Percentiles rank a stretch among this genome's conserved stretches.
phyloP scores from a whole-genome alignment of 2,113 vertebrate genomes.

The Platysternon megacephalum region DNA sequence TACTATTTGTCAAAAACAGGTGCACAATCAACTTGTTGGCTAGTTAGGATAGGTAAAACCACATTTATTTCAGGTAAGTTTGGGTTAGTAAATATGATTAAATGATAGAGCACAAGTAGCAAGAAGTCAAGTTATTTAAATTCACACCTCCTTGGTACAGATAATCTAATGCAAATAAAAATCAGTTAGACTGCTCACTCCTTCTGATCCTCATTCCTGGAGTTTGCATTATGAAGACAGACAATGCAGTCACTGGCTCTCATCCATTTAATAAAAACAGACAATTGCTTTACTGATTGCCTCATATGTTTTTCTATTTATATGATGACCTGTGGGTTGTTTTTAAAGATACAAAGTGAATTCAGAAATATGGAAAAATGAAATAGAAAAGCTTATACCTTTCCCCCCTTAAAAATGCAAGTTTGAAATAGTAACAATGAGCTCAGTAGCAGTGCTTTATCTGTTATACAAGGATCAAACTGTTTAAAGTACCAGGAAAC shows the following conservation, averaged over 20 bases:
- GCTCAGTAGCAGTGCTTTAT: not conserved
- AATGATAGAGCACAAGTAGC: not conserved
- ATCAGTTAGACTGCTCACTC: not conserved
- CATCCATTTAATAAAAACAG: not conserved
- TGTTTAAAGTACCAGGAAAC: not conserved
- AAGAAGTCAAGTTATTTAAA: constrained; percentile 30
- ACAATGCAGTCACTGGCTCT: not conserved
- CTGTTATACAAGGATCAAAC: not conserved
- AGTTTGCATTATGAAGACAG: not conserved
- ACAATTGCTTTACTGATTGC: not conserved
- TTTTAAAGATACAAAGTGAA: not conserved
- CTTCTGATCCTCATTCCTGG: not conserved
- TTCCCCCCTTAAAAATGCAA: not conserved
- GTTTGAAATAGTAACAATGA: not conserved
- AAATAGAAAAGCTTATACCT: not conserved
- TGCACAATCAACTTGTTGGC: constrained; percentile 4
- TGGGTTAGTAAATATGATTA: not conserved
- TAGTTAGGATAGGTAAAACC: constrained; percentile 28
- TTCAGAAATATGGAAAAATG: not conserved
- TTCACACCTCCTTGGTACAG: not conserved
- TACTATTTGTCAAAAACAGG: not conserved
- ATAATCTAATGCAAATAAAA: not conserved
- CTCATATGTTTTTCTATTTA: not conserved
- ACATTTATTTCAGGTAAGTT: constrained; percentile 17
- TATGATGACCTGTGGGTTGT: not conserved